phyloP scores from a whole-genome alignment of 2,888 invertebrate species.

The Pammene fasciana region DNA sequence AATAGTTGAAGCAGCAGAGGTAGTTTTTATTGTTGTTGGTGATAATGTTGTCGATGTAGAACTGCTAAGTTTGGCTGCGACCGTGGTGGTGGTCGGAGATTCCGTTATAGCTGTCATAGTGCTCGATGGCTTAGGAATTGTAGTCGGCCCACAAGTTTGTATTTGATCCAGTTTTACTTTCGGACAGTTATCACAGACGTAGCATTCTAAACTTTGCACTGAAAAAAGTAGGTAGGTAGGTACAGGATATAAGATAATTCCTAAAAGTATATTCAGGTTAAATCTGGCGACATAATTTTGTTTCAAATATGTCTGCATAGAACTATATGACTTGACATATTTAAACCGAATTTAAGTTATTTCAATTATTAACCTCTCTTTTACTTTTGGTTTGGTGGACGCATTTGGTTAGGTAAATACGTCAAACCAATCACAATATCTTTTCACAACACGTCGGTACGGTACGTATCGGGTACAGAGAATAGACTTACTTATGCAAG shows the following conservation, averaged over 20 bases:
- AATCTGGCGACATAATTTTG: too few species aligned
- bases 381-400: too few species aligned
- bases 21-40: slow-evolving; percentile 18
- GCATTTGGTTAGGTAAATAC: too few species aligned
- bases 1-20: slow-evolving; percentile 17
- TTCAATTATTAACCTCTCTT: too few species aligned
- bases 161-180: slow-evolving; percentile 49
- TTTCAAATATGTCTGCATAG: too few species aligned
- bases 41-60: slow-evolving; percentile 28
- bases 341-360: too few species aligned
- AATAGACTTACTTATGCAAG: too few species aligned
- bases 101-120: not conserved
- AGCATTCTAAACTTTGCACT: slow-evolving; percentile 60
- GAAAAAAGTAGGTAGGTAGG: slow-evolving; percentile 44
- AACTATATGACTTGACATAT: too few species aligned
- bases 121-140: not conserved
- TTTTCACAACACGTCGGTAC: too few species aligned
- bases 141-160: slow-evolving; percentile 51
- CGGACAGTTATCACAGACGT: slow-evolving; percentile 59
- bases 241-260: not conserved
- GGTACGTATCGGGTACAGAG: too few species aligned
- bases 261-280: too few species aligned
- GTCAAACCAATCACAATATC: too few species aligned
- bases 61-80: slow-evolving; percentile 9
- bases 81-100: not conserved